Conservation (phyloP, 2,797 vertebrate genomes). For the Aldrovandia affinis region DNA sequence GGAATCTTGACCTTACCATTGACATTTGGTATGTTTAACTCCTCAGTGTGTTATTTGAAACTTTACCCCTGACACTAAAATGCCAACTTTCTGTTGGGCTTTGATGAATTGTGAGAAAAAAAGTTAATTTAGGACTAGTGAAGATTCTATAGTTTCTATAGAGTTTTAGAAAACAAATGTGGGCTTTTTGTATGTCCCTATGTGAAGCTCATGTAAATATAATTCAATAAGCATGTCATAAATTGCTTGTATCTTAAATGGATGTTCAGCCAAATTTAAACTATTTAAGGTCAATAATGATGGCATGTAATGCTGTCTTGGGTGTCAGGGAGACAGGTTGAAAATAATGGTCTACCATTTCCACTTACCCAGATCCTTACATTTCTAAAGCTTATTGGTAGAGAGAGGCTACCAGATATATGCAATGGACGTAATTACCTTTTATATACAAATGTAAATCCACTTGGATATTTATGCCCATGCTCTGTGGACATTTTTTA, state of each 20-base stretch:
- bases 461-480: conserved; percentile 1
- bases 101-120: conserved; percentile 8
- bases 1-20: conserved; percentile 52
- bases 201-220: conserved; percentile 18
- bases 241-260: conserved; percentile 24
- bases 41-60: conserved; percentile 58
- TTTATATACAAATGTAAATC: not conserved
- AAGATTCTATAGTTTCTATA: conserved; percentile 18
- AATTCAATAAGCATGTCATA: conserved; percentile 27
- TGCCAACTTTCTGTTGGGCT: conserved; percentile 15
- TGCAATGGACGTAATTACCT: conserved; percentile 5
- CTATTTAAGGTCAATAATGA: conserved; percentile 36
- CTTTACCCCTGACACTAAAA: conserved; percentile 27
- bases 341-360: conserved; percentile 13
- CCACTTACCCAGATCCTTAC: conserved; percentile 28
- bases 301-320: conserved; percentile 20
- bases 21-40: conserved; percentile 56
- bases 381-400: conserved; percentile 16
- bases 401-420: conserved; percentile 2
- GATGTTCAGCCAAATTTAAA: conserved; percentile 31
- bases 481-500: conserved; percentile 11
- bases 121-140: conserved; percentile 15
- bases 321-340: not conserved
- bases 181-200: not conserved
- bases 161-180: conserved; percentile 22